Conservation (phyloP, 2,113 vertebrate genomes). For the Mixornis gularis region DNA sequence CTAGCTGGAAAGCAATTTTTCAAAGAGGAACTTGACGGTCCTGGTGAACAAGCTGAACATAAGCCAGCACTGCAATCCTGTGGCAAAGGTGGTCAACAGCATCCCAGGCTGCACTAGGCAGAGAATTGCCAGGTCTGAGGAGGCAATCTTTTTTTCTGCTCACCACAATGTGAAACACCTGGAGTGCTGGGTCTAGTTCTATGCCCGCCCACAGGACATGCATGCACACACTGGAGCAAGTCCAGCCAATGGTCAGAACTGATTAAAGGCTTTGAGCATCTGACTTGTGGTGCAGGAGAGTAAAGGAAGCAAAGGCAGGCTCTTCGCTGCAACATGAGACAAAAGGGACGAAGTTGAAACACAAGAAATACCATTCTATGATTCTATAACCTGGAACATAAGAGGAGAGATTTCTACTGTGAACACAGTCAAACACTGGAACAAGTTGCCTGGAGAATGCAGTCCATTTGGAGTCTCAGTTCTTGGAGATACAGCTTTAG, state of each 20-base stretch:
- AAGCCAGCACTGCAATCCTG: neutral
- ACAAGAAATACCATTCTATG: neutral
- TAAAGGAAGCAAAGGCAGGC: neutral
- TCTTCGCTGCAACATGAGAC: neutral
- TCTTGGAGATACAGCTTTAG: neutral
- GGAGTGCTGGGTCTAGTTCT: neutral
- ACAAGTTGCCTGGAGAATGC: neutral
- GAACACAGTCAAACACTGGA: neutral
- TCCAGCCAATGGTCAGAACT: neutral
- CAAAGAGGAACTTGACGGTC: neutral
- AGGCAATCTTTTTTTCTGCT: neutral
- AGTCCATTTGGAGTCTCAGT: neutral
- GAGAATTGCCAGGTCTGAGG: neutral
- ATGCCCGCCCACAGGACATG: neutral
- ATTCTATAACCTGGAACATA: neutral
- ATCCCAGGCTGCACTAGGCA: neutral
- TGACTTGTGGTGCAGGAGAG: neutral
- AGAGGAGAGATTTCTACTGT: neutral
- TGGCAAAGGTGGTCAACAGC: neutral
- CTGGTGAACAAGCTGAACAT: neutral
- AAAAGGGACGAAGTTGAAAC: fast-evolving
- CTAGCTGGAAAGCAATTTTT: neutral
- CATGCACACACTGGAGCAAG: neutral
- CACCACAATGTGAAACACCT: neutral
- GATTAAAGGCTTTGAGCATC: neutral